These are phyloP conservation scores for Champsocephalus gunnari DNA, from an alignment of 2,797 vertebrate species.

Conservation along the genomic window DNA sequence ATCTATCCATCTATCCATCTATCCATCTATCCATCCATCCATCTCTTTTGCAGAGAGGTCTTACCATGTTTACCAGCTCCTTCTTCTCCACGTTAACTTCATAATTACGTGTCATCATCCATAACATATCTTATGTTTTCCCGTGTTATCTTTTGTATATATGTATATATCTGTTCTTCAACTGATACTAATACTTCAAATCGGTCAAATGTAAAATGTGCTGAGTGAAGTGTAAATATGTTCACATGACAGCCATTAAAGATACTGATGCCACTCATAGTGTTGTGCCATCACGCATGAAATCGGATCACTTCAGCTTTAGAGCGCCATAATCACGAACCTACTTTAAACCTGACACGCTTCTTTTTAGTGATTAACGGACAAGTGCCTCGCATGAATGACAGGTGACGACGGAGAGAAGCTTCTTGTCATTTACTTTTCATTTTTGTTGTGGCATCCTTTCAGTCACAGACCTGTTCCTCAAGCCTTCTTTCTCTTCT, in stretches of 20 bases:
- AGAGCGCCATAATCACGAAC: neutral
- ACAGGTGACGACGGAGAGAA: slow-evolving; percentile 10
- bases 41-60: too few species aligned
- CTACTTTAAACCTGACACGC: slow-evolving; percentile 29
- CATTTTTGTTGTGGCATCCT: slow-evolving; percentile 36
- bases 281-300: slow-evolving; percentile 1
- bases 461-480: slow-evolving; percentile 15
- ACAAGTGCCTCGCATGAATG: slow-evolving; percentile 21
- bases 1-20: too few species aligned
- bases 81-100: neutral
- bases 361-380: slow-evolving; percentile 39
- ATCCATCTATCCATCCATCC: too few species aligned
- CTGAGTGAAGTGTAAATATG: neutral
- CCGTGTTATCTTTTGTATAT: neutral
- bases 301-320: slow-evolving; percentile 30
- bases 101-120: too few species aligned
- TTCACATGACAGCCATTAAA: neutral
- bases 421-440: slow-evolving; percentile 4
- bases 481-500: slow-evolving; percentile 1
- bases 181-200: neutral
- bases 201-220: neutral
- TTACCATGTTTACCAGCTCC: neutral
- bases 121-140: neutral
- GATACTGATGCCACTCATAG: neutral
- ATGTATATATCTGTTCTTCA: neutral